Base-by-base conservation (phyloP, 2,888 invertebrate species). In the Suillia variegata region DNA sequence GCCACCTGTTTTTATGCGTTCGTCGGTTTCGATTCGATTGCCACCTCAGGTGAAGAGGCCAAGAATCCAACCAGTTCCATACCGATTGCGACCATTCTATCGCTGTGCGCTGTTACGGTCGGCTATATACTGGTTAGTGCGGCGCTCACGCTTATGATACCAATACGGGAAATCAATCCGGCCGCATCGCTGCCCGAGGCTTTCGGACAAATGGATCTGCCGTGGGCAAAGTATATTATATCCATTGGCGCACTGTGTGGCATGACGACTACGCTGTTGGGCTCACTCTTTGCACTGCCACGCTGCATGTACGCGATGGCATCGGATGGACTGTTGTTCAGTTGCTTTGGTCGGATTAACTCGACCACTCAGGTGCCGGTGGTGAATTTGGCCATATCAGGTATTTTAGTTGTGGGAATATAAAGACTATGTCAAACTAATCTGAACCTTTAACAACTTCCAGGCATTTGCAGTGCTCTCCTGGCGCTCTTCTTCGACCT, bases 1-100 rank as follows among this genome's bases (percentile, higher is more conserved):
- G 94, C 95, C 0, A 93, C 94, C 0, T 93, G 95, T 77, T 94
- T 96, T 75, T 96, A 94, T 75, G 94, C 94, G 0, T 96, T 93
- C 74, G 92, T 95, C 5, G 94, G 95, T 2, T 94, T 96, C 71
- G 96, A 96, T 75, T 93, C 93, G 69, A 94, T 96, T 65, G 93
- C 95, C 0, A 93, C 94, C 0, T 89, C 93, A 0, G 91, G 92
- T 3, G 94, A 94, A 79, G 94, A 94, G 81, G 93, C 93, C 0
- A 89, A 88, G 70, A 90, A 91, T 70, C 93, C 93, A 0, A 83
- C 87, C 0, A 85, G 87, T 22, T 93, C 93, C 17, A 93, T 96
- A 70, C 94, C 94, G 0, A 84, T 91, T 61, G 93, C 95, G 1
- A 94, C 94, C 0, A 84, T 93, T 17, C 77, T 91, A 17, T 92